Base-by-base conservation (phyloP, 2,888 invertebrate species). In the Zelleria hepariella region DNA sequence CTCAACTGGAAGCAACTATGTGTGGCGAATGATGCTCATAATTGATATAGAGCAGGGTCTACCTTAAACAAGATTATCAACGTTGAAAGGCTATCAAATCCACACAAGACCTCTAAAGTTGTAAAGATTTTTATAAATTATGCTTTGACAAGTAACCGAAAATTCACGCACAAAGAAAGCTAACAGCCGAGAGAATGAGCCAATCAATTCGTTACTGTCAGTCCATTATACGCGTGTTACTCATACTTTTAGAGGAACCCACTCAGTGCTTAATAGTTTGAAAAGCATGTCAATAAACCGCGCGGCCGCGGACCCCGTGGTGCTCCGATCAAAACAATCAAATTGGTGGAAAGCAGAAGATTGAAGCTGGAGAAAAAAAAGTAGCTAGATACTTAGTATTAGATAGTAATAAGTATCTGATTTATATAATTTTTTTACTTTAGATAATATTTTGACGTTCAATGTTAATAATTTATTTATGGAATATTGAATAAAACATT, bases 311-410 rank as follows among this genome's bases (percentile, higher is more conserved):
- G 68, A 70, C 66, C 65, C 62, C 65, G 67, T 66, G 66, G 68
- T 70, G 66, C 65, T 69, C 70, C 71, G 70, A 80, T 75, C 73
- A 75, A 75, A 79, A 80, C 77, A 77, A 75, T 75, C 68, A 68
- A 74, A 78, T 77, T 78, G 79, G 75, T 75, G 72, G 75, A 65
- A 68, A 67, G 67, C 2, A 10, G 2, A 42, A 42, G 10, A 42
- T 10, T 42, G 3, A 32, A 32, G 2, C 10, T 32, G 32, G 10
- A 32, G n/a, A n/a, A n/a, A n/a, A n/a, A n/a, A n/a, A n/a, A n/a
- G n/a, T n/a, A n/a, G n/a, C n/a, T n/a, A n/a, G n/a, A n/a, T n/a
- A n/a, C n/a, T n/a, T n/a, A n/a, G n/a, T n/a, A n/a, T n/a, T n/a
- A n/a, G n/a, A n/a, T n/a, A n/a, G n/a, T n/a, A n/a, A n/a, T n/a